Evolutionary conservation across 1,140 invertebrate species (phyloP).

Genomic region (Sarcophaga bullata): DNA sequence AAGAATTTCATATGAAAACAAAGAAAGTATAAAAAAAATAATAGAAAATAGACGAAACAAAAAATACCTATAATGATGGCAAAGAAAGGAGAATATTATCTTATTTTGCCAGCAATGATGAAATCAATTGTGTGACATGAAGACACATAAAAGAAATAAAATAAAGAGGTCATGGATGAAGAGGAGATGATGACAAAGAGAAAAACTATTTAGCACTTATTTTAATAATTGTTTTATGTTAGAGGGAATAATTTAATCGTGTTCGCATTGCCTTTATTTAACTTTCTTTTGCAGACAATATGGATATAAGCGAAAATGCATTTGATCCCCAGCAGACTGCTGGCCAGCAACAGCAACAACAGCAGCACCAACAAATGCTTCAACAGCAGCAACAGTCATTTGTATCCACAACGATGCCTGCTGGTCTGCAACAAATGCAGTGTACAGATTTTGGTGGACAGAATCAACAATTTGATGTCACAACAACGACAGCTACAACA

Average conservation of each 20-base stretch:
- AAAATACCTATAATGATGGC: too few relatives aligned
- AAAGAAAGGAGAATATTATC: too few relatives aligned
- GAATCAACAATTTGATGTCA: slow-evolving; percentile 52
- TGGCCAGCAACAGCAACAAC: slow-evolving; percentile 42
- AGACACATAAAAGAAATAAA: neutral
- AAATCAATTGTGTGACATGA: too few relatives aligned
- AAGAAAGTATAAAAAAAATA: too few relatives aligned
- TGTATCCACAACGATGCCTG: slow-evolving; percentile 36
- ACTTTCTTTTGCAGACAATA: slow-evolving; percentile 12
- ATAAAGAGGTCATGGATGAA: neutral
- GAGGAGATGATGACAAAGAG: neutral
- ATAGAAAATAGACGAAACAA: too few relatives aligned
- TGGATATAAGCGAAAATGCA: slow-evolving; percentile 43
- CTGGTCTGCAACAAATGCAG: slow-evolving; percentile 51
- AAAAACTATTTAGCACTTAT: neutral
- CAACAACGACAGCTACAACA: slow-evolving; percentile 28
- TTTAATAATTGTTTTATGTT: neutral
- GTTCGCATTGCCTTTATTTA: neutral
- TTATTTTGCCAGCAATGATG: too few relatives aligned
- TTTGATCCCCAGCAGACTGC: slow-evolving; percentile 42
- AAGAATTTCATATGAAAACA: neutral
- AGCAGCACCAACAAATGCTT: slow-evolving; percentile 34
- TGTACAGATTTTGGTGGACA: slow-evolving; percentile 49
- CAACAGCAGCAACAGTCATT: slow-evolving; percentile 34
- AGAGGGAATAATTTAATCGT: neutral